Evolutionary conservation across 2,113 vertebrate genomes (phyloP), one percentile per base, ranked within the genome.

Genomic region (Corythaixoides concolor): DNA sequence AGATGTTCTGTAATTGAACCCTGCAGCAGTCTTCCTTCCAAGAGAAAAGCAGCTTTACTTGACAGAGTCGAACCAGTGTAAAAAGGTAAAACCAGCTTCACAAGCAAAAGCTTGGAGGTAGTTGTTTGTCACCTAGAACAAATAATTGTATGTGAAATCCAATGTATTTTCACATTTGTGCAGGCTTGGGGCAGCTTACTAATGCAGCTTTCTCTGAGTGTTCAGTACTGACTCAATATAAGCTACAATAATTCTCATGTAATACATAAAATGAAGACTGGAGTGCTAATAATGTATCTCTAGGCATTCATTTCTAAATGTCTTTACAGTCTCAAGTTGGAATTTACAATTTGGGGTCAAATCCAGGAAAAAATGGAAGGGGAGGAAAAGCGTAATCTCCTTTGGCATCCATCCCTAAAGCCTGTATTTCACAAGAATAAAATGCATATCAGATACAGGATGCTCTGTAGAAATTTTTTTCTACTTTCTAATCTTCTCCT

Each of bases 1-100:
- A 94, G 62, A 89, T 68, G 43, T 76, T 91, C 84, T 60, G 66
- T 89, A 93, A 95, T 89, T 91, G 91, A 96, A 85, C 53, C 89
- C 69, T 69, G 66, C 30, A 95, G 87, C 77, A 68, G 39, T 79
- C 49, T 78, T 88, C 52, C 33, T 95, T 94, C 70, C 24, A 62
- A 85, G 43, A 60, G 33, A 69, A 79, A 89, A 90, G 55, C 5
- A 68, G 66, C 58, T 85, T 82, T 49, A 8, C 35, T 79, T 76
- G 30, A 67, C 28, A 77, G 72, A 81, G 30, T 73, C 7, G 9
- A 94, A 78, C 13, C 35, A 64, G 14, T 3, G 0, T 33, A 47
- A 67, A 74, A 90, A 78, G 27, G 14, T 32, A 81, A 95, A 89
- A 27, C 8, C 64, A 78, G 16, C 23, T 64, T 87, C 27, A 53